phyloP scores from a whole-genome alignment of 1,140 invertebrate genomes.

The Hyposmocoma kahamanoa region DNA sequence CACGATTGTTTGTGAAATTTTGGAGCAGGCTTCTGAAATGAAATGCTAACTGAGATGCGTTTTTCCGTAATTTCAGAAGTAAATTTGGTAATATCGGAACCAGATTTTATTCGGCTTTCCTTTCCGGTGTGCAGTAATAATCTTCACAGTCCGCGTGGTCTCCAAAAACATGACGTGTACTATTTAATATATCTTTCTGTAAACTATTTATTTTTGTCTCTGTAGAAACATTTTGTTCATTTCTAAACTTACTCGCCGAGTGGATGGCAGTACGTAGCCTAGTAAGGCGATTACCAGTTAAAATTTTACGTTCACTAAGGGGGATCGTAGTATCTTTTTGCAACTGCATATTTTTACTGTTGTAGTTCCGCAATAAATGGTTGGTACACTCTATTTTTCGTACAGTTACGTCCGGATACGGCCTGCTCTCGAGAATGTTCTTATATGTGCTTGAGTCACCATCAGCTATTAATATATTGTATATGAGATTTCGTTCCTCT shows the following conservation, averaged over 20 bases:
- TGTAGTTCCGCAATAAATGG: neutral
- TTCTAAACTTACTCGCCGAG: neutral
- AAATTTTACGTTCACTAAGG: neutral
- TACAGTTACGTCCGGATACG: neutral
- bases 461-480: constrained; percentile 9
- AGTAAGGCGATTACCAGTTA: neutral
- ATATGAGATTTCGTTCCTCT: constrained; percentile 31
- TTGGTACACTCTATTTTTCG: neutral
- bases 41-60: neutral
- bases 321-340: neutral
- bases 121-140: constrained; percentile 2
- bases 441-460: neutral
- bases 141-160: constrained; percentile 4
- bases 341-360: neutral
- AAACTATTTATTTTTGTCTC: neutral
- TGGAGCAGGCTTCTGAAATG: neutral
- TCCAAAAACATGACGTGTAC: constrained; percentile 8
- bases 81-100: neutral
- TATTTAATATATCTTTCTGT: constrained; percentile 2
- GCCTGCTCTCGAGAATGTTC: neutral
- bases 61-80: neutral
- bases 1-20: constrained; percentile 11
- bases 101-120: neutral
- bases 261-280: neutral
- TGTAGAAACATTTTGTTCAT: neutral